Evolutionary conservation across 2,888 invertebrate genomes (phyloP).

Genomic region (Caradrina kadenii): DNA sequence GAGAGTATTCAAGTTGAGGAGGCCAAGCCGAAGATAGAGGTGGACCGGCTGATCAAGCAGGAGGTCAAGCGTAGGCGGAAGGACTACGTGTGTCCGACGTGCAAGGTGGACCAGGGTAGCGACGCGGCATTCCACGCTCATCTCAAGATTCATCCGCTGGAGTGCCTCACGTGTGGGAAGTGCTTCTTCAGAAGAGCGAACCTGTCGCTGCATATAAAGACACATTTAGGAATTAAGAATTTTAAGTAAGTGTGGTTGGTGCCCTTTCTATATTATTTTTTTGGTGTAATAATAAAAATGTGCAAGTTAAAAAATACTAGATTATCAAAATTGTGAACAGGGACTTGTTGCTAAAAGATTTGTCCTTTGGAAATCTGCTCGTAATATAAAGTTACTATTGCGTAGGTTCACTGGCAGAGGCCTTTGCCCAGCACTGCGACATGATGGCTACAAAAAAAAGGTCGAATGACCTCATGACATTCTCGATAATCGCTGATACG

Average conservation of each 20-base stretch:
- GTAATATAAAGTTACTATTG: conserved; percentile 1
- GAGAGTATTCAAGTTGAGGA: conserved; percentile 75
- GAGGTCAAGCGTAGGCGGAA: conserved; percentile 76
- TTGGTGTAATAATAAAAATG: not conserved
- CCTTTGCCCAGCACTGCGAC: too few species aligned
- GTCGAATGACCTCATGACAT: too few species aligned
- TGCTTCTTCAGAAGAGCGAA: conserved; percentile 94
- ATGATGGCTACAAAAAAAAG: too few species aligned
- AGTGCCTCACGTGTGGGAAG: conserved; percentile 95
- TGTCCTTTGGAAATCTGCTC: not conserved
- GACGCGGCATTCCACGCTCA: conserved; percentile 93
- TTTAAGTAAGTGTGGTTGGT: conserved; percentile 84
- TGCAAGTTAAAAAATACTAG: not conserved
- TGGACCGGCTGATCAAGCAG: conserved; percentile 83
- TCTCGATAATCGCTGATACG: too few species aligned
- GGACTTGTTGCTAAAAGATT: not conserved
- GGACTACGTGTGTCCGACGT: conserved; percentile 84
- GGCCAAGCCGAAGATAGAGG: conserved; percentile 85
- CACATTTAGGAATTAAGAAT: conserved; percentile 95
- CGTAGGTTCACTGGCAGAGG: conserved; percentile 5
- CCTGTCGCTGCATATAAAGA: conserved; percentile 94
- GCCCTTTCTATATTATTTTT: not conserved
- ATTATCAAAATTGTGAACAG: too few species aligned
- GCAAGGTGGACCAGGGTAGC: conserved; percentile 92
- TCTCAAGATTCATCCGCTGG: conserved; percentile 94